These are phyloP conservation scores for Oxygymnocypris stewartii DNA, from an alignment of 2,113 vertebrate genomes.

Conservation along the genomic window DNA sequence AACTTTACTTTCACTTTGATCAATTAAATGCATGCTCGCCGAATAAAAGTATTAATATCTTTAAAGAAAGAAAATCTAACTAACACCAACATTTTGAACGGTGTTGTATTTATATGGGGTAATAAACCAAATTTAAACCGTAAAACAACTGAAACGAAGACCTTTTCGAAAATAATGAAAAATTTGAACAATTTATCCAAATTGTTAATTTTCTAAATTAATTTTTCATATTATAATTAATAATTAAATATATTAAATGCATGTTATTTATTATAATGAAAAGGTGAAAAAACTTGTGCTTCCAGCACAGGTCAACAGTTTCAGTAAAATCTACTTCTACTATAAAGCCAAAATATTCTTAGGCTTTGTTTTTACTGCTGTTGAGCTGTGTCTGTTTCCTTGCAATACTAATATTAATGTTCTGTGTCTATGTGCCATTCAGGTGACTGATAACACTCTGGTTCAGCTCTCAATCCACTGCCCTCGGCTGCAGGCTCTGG, in stretches of 20 bases:
- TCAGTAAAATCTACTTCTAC: too few species aligned
- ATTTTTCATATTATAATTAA: too few species aligned
- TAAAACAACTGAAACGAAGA: too few species aligned
- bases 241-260: too few species aligned
- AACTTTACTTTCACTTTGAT: background rate
- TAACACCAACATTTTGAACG: background rate
- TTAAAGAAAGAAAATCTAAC: background rate
- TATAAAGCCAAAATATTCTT: background rate
- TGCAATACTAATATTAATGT: slow-evolving; percentile 1
- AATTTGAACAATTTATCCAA: too few species aligned
- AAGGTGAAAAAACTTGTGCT: too few species aligned
- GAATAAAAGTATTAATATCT: background rate
- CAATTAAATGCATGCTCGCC: background rate
- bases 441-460: slow-evolving; percentile 96
- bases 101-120: background rate
- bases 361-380: background rate
- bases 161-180: too few species aligned
- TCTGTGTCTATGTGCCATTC: slow-evolving; percentile 24
- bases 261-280: too few species aligned
- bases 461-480: slow-evolving; percentile 98
- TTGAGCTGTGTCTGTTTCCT: slow-evolving; percentile 6
- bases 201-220: too few species aligned
- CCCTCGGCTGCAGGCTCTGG: slow-evolving; percentile 95
- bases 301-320: too few species aligned
- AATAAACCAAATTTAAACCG: too few species aligned